Conservation (phyloP, 1,140 invertebrate genomes). For the Camponotus vicinus region DNA sequence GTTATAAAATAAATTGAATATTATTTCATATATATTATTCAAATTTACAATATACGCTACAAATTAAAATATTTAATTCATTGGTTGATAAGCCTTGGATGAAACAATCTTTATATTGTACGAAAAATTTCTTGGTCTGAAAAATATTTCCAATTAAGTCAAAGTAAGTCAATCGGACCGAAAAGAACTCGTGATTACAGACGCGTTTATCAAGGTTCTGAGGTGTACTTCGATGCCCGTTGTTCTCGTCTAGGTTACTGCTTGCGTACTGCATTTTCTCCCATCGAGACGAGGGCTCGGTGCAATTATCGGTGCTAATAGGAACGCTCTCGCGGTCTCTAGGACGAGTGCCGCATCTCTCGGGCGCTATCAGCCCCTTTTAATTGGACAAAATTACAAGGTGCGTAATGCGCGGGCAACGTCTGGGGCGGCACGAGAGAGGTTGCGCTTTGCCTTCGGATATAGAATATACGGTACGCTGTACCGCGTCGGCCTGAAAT, state of each 20-base stretch:
- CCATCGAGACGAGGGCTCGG: not conserved
- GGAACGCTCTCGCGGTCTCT: slow-evolving; percentile 54
- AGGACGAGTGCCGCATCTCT: slow-evolving; percentile 2
- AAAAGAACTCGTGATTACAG: slow-evolving; percentile 51
- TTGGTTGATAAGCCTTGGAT: not conserved
- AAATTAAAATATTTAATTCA: not conserved
- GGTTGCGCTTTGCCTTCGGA: slow-evolving; percentile 61
- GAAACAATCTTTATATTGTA: not conserved
- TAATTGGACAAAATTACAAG: slow-evolving; percentile 82
- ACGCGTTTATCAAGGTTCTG: not conserved
- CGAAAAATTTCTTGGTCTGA: not conserved
- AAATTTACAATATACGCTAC: no score
- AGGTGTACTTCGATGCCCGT: not conserved
- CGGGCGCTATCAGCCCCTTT: slow-evolving; percentile 71
- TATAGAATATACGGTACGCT: slow-evolving; percentile 56
- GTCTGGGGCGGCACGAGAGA: slow-evolving; percentile 61
- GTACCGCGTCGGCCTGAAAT: slow-evolving; percentile 60
- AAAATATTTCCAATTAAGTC: not conserved
- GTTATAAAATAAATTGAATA: no score
- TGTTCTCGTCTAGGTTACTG: slow-evolving; percentile 17
- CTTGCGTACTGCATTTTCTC: slow-evolving; percentile 48
- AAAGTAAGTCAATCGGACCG: not conserved
- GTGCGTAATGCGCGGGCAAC: slow-evolving; percentile 78
- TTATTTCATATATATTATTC: no score
- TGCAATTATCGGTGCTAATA: slow-evolving; percentile 70